phyloP scores from a whole-genome alignment of 2,113 vertebrate genomes.

The Promerops cafer region DNA sequence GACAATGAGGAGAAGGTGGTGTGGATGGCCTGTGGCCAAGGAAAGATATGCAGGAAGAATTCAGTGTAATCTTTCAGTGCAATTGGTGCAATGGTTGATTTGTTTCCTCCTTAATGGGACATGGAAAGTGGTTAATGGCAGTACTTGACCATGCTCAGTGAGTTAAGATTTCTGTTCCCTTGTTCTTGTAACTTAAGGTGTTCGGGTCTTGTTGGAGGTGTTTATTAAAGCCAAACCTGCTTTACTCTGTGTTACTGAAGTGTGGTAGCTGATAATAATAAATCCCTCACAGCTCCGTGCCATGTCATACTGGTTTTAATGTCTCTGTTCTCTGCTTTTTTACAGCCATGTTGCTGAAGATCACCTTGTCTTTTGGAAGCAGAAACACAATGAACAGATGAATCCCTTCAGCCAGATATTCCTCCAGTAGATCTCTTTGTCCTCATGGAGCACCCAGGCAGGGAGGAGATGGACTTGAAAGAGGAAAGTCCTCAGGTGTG shows the following conservation, averaged over 20 bases:
- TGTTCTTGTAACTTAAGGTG: not conserved
- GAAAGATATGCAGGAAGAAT: not conserved
- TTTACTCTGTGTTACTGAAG: not conserved
- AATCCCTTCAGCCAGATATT: conserved; percentile 1
- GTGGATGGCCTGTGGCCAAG: not conserved
- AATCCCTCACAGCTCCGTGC: not conserved
- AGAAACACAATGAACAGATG: conserved; percentile 50
- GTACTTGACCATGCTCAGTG: not conserved
- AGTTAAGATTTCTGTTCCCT: not conserved
- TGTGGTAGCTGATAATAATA: not conserved
- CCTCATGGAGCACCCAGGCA: not conserved
- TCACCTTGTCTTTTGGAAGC: not conserved
- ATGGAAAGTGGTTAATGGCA: not conserved
- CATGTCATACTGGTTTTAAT: not conserved
- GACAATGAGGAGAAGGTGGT: not conserved
- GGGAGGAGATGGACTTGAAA: conserved; percentile 73
- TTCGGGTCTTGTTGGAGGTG: not conserved
- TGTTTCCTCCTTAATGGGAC: not conserved
- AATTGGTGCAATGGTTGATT: not conserved
- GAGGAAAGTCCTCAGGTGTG: conserved; percentile 72
- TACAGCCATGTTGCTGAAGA: conserved; percentile 48
- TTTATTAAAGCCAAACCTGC: not conserved
- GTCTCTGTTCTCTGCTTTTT: not conserved
- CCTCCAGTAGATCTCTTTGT: not conserved
- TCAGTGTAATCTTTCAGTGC: not conserved